Evolutionary conservation across 2,888 invertebrate genomes (phyloP).

Genomic region (Melanostoma mellinum): DNA sequence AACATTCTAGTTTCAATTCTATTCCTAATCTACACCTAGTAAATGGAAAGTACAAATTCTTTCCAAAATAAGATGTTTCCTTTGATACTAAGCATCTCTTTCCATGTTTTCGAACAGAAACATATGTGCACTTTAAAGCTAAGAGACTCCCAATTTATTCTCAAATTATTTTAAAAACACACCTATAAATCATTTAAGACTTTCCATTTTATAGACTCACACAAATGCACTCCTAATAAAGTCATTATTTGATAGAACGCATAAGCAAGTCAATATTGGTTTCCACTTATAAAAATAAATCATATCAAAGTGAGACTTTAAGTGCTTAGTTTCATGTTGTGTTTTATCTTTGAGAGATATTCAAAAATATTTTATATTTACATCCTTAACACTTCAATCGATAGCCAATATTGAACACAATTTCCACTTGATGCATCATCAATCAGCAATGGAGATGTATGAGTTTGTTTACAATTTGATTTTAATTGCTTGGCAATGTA

Average conservation of each 20-base stretch:
- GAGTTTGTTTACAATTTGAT: neutral
- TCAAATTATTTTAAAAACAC: too few species aligned
- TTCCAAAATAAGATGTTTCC: too few species aligned
- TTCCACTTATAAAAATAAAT: slow-evolving; percentile 32
- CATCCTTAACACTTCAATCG: slow-evolving; percentile 5
- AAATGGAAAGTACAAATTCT: too few species aligned
- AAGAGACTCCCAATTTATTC: too few species aligned
- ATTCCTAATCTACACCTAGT: too few species aligned
- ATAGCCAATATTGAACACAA: neutral
- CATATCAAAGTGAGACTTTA: slow-evolving; percentile 41
- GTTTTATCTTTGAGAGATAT: neutral
- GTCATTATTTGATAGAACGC: neutral
- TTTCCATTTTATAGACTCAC: too few species aligned
- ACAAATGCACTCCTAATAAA: neutral
- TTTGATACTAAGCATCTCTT: too few species aligned
- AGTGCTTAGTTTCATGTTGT: slow-evolving; percentile 31
- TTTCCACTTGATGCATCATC: neutral
- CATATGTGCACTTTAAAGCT: too few species aligned
- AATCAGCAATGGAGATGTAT: neutral
- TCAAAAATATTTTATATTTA: slow-evolving; percentile 12
- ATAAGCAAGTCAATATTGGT: slow-evolving; percentile 7
- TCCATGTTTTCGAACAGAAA: too few species aligned
- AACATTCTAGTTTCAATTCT: too few species aligned
- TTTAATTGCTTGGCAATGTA: neutral
- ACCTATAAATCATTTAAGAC: too few species aligned